Base-by-base conservation (phyloP, 1,140 invertebrate genomes). In the Lineus longissimus region DNA sequence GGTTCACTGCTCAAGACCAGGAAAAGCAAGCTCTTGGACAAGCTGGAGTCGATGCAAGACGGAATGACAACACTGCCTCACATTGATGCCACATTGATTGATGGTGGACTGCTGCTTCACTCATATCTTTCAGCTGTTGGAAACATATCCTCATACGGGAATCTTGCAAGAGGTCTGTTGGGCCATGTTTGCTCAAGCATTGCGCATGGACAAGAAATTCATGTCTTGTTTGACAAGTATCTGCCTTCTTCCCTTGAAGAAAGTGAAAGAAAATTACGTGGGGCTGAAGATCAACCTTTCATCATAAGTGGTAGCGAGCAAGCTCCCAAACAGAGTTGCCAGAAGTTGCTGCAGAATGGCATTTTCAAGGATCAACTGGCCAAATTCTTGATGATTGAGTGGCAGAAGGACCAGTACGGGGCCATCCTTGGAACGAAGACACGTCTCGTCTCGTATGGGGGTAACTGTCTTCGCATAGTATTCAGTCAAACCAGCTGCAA, bases 91-190 rank as follows among this genome's bases (percentile, higher is more conserved):
- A 55, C 54, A 23, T 57, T 62, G 54, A 62, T 29, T 9, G 61
- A 62, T 62, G 61, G 61, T 62, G 61, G 61, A 36, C 61, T 62
- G 25, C 40, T 62, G 11, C 15, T 62, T 23, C 47, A 62, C 33
- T 55, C 47, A 2, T 55, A 58, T 36, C 54, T 62, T 4, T 61
- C 59, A 23, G 51, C 51, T 29, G 57, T 36, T 56, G 51, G 54
- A 19, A 57, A 30, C 6, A 62, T 57, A 55, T 27, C 31, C 4
- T 62, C 61, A 30, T 62, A 62, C 33, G 61, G 61, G 7, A 13
- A 30, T 6, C 23, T 62, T 17, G 54, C 54, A 19, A 47, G 36
- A 47, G n/a, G 22, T 19, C 51, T 27, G 19, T 7, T 47, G 54
- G 23, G 15, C n/a, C n/a, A 51, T 9, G 47, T 51, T 4, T 51